These are phyloP conservation scores for Amaurobius ferox DNA, from an alignment of 2,888 invertebrate genomes.

Conservation along the genomic window DNA sequence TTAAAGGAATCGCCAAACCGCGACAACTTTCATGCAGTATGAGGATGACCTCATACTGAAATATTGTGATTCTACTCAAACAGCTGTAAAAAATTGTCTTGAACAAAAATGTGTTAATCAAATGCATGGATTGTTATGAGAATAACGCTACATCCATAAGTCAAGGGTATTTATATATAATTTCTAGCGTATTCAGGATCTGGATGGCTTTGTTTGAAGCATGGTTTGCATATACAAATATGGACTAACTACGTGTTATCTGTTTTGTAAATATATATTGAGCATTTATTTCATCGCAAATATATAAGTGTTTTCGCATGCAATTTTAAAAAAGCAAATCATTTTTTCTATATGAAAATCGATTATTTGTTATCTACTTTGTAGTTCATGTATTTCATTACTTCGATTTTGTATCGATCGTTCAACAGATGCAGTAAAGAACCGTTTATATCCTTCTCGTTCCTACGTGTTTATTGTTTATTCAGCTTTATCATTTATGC, in stretches of 20 bases:
- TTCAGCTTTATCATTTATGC: too few relatives aligned
- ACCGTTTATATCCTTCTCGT: background rate
- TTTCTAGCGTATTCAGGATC: too few relatives aligned
- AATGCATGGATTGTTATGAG: too few relatives aligned
- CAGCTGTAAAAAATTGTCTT: background rate
- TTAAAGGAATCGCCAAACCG: background rate
- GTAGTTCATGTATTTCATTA: background rate
- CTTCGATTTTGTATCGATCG: background rate
- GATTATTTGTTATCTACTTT: background rate
- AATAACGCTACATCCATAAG: too few relatives aligned
- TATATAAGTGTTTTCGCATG: background rate
- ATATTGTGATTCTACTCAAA: background rate
- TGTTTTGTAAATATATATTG: background rate
- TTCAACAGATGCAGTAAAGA: background rate
- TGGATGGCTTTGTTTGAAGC: background rate
- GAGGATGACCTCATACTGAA: background rate
- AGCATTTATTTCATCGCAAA: background rate
- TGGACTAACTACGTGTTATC: background rate
- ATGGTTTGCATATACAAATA: background rate
- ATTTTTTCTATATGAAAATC: background rate
- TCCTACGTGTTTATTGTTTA: background rate
- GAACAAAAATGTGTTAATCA: background rate
- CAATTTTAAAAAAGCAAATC: background rate
- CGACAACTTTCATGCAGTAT: background rate
- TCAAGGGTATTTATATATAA: too few relatives aligned